Evolutionary conservation across 2,797 vertebrate species (phyloP).

Genomic region (Cynodonichthys magdalenae): DNA sequence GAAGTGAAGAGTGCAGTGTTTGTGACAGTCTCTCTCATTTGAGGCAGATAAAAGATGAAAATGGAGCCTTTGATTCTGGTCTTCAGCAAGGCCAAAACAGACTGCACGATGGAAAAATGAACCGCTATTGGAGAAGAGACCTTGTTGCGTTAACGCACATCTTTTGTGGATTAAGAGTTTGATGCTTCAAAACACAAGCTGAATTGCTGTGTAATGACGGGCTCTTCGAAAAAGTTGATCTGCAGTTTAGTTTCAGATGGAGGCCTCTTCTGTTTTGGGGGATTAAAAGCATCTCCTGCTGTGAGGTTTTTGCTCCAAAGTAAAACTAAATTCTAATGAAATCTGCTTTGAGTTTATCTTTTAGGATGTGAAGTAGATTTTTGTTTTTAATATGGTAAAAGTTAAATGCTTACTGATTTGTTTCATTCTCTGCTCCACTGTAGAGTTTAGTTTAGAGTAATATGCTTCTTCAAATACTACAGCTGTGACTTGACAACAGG

Average conservation of each 20-base stretch:
- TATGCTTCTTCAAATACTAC: neutral
- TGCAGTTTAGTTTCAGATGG: constrained; percentile 11
- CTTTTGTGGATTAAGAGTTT: constrained; percentile 41
- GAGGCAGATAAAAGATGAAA: constrained; percentile 48
- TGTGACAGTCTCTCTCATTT: constrained; percentile 53
- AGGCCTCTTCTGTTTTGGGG: constrained; percentile 3
- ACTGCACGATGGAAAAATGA: constrained; percentile 56
- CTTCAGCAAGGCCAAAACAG: constrained; percentile 46
- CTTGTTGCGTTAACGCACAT: constrained; percentile 43
- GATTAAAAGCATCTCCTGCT: constrained; percentile 15
- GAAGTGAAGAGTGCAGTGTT: constrained; percentile 47
- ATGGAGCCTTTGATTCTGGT: constrained; percentile 52
- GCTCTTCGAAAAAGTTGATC: constrained; percentile 15
- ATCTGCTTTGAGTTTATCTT: constrained; percentile 1
- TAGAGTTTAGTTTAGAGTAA: neutral
- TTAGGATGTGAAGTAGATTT: neutral
- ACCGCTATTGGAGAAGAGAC: constrained; percentile 31
- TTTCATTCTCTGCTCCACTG: neutral
- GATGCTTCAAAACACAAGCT: constrained; percentile 22
- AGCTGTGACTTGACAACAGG: neutral
- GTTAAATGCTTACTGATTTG: neutral
- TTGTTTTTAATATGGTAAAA: neutral
- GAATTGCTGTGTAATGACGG: constrained; percentile 24
- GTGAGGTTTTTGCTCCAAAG: constrained; percentile 4
- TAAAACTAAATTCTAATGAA: neutral